These are phyloP conservation scores for Microdon myrmicae DNA, from an alignment of 2,888 invertebrate genomes.

Conservation along the genomic window DNA sequence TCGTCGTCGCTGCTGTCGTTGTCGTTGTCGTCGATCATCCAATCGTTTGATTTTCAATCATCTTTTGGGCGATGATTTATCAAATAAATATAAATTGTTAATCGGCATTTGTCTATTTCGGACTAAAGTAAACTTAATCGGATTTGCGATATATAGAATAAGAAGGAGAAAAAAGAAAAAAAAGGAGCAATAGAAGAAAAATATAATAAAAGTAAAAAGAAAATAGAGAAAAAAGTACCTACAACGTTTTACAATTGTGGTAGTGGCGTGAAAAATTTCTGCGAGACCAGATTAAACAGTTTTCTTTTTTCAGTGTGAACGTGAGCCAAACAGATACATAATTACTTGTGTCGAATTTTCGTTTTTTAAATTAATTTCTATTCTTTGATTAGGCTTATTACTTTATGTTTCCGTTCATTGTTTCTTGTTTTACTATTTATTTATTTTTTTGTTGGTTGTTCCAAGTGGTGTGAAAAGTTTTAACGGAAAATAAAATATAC, in stretches of 20 bases:
- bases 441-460: constrained; percentile 15
- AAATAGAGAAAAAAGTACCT: constrained; percentile 22
- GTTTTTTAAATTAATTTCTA: too few species aligned
- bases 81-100: too few species aligned
- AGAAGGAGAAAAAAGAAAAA: not conserved
- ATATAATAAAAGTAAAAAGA: not conserved
- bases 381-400: too few species aligned
- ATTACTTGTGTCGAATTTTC: too few species aligned
- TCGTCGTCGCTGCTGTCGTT: constrained; percentile 10
- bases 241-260: constrained; percentile 48
- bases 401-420: too few species aligned
- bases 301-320: constrained; percentile 35
- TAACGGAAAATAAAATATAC: constrained; percentile 28
- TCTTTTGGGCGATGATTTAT: too few species aligned
- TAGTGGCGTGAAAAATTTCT: constrained; percentile 47
- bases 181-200: not conserved
- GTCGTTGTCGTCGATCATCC: constrained; percentile 9
- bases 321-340: constrained; percentile 31
- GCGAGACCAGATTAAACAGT: constrained; percentile 41
- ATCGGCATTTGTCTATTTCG: too few species aligned
- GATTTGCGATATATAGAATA: too few species aligned
- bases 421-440: too few species aligned
- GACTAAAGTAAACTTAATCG: too few species aligned
- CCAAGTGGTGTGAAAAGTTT: constrained; percentile 42
- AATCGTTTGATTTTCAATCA: too few species aligned